These are phyloP conservation scores for Glaucopsyche alexis DNA, from an alignment of 2,888 invertebrate species.

Conservation along the genomic window DNA sequence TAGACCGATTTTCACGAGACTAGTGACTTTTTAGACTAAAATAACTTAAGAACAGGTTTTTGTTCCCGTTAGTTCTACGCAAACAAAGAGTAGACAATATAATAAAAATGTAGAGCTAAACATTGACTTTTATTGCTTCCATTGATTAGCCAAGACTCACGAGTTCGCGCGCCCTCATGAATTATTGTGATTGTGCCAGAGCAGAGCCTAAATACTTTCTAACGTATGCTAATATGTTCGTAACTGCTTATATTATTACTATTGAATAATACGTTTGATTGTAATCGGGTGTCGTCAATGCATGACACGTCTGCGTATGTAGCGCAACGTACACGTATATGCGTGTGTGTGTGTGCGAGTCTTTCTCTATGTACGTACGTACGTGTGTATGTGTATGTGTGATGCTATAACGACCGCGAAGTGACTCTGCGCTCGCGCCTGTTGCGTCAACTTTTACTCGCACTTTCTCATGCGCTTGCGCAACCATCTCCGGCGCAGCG, in stretches of 20 bases:
- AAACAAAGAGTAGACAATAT: neutral
- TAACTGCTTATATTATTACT: constrained; percentile 49
- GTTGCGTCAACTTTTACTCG: constrained; percentile 80
- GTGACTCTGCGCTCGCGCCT: constrained; percentile 54
- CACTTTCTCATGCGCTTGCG: constrained; percentile 79
- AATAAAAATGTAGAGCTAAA: neutral
- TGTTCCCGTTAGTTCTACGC: no score
- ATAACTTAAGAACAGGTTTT: no score
- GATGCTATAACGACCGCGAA: constrained; percentile 52
- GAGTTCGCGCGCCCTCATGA: constrained; percentile 14
- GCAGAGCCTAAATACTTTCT: constrained; percentile 35
- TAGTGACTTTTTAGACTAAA: no score
- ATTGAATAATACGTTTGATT: constrained; percentile 67
- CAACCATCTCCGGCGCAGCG: constrained; percentile 54
- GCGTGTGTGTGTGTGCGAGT: constrained; percentile 37
- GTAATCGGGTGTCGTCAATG: constrained; percentile 65
- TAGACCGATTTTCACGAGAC: no score
- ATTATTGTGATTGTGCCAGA: constrained; percentile 26
- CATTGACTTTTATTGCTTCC: neutral
- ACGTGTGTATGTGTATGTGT: constrained; percentile 39
- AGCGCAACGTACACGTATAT: constrained; percentile 33
- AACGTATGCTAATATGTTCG: constrained; percentile 45
- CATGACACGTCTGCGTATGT: constrained; percentile 49
- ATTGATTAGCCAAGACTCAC: constrained; percentile 16
- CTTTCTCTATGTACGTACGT: constrained; percentile 36